These are phyloP conservation scores for Augochlorella aurata DNA, from an alignment of 2,888 invertebrate species.

Conservation along the genomic window DNA sequence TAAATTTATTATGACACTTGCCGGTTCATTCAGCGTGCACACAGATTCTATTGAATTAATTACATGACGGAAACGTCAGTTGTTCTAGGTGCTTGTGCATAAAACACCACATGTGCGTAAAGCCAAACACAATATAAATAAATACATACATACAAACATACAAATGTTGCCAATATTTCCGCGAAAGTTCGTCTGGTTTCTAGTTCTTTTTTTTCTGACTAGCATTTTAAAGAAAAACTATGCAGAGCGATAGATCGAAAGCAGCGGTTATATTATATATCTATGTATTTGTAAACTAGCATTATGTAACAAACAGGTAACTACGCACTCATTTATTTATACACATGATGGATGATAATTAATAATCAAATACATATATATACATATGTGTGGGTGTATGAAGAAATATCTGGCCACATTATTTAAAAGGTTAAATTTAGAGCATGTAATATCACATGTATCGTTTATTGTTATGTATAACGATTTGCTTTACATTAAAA, in stretches of 20 bases:
- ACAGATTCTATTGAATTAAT: slow-evolving; percentile 7
- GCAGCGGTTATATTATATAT: too few species aligned
- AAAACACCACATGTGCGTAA: too few species aligned
- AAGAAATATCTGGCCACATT: neutral
- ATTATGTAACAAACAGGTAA: slow-evolving; percentile 4
- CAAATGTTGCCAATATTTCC: too few species aligned
- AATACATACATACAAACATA: too few species aligned
- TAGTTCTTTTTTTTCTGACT: too few species aligned
- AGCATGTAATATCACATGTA: neutral
- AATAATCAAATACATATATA: neutral
- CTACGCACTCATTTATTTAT: neutral
- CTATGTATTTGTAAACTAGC: neutral
- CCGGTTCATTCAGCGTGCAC: neutral
- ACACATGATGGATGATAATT: neutral
- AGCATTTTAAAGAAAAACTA: too few species aligned
- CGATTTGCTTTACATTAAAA: neutral
- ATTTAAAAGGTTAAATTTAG: neutral
- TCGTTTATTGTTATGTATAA: too few species aligned
- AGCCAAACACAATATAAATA: too few species aligned
- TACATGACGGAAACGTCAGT: slow-evolving; percentile 7
- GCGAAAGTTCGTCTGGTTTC: too few species aligned
- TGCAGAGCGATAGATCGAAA: too few species aligned
- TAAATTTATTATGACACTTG: neutral
- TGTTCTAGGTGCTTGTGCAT: neutral
- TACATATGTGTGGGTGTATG: neutral